Conservation (phyloP, 2,797 vertebrate species). For the Oreonectes daqikongensis region DNA sequence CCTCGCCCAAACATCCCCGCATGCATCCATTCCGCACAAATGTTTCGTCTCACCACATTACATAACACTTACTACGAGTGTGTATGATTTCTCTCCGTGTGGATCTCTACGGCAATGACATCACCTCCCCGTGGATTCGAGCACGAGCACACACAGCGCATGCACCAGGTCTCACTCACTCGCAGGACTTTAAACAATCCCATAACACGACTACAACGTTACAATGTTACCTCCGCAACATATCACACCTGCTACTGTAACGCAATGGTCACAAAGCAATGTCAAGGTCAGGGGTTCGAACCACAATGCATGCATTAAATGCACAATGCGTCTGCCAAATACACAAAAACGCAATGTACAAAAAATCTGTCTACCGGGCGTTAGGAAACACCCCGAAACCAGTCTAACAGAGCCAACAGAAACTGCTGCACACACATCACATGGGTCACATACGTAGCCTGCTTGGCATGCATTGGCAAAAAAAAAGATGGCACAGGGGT, state of each 20-base stretch:
- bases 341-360: conserved; percentile 11
- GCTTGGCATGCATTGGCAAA: conserved; percentile 14
- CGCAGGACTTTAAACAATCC: conserved; percentile 56
- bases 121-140: conserved; percentile 69
- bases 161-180: conserved; percentile 59
- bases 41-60: conserved; percentile 66
- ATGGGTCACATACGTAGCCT: conserved; percentile 9
- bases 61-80: conserved; percentile 75
- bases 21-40: conserved; percentile 55
- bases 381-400: conserved; percentile 69
- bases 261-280: neutral
- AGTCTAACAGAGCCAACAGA: conserved; percentile 29
- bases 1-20: conserved; percentile 42
- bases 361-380: conserved; percentile 25
- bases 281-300: conserved; percentile 20
- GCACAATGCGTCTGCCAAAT: neutral
- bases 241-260: neutral
- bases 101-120: conserved; percentile 75
- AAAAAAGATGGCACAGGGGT: conserved; percentile 24
- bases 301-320: neutral
- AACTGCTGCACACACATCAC: conserved; percentile 30
- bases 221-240: neutral
- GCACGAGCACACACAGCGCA: conserved; percentile 51
- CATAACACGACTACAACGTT: conserved; percentile 1
- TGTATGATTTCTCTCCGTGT: conserved; percentile 65